Percentiles rank a stretch among this genome's conserved stretches.
Conservation (phyloP, 2,888 invertebrate species). For the Clusia tigrina region DNA sequence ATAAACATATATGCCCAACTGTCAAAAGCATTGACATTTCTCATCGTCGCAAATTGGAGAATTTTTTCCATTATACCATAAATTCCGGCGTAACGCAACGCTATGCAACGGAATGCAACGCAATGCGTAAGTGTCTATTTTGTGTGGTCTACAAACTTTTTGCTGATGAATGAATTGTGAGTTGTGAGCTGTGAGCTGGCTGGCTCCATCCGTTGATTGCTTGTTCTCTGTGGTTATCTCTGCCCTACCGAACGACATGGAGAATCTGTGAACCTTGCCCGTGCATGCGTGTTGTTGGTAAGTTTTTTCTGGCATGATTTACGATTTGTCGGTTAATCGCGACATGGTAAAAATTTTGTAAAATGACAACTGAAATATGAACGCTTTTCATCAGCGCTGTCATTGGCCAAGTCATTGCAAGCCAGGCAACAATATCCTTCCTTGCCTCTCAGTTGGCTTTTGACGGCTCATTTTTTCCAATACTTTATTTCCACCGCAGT, state of each 20-base stretch:
- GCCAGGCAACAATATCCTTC: not conserved
- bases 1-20: not conserved
- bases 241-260: too few species aligned
- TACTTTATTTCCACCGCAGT: constrained; percentile 16
- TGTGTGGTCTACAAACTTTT: constrained; percentile 30
- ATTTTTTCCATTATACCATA: constrained; percentile 11
- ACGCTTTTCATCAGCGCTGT: constrained; percentile 28
- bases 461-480: constrained; percentile 25
- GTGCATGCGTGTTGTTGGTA: too few species aligned
- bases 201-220: too few species aligned
- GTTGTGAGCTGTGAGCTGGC: too few species aligned
- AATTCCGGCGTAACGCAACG: constrained; percentile 18
- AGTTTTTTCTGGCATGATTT: constrained; percentile 27
- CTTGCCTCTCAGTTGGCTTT: too few species aligned
- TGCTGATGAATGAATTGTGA: constrained; percentile 31
- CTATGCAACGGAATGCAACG: too few species aligned
- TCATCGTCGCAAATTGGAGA: not conserved
- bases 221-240: too few species aligned
- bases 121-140: constrained; percentile 27
- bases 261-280: too few species aligned
- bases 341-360: constrained; percentile 30
- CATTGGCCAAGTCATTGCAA: not conserved
- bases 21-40: not conserved
- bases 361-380: constrained; percentile 37
- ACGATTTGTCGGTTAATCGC: constrained; percentile 33